Evolutionary conservation across 1,140 invertebrate species (phyloP).

Genomic region (Drosophila cardini): DNA sequence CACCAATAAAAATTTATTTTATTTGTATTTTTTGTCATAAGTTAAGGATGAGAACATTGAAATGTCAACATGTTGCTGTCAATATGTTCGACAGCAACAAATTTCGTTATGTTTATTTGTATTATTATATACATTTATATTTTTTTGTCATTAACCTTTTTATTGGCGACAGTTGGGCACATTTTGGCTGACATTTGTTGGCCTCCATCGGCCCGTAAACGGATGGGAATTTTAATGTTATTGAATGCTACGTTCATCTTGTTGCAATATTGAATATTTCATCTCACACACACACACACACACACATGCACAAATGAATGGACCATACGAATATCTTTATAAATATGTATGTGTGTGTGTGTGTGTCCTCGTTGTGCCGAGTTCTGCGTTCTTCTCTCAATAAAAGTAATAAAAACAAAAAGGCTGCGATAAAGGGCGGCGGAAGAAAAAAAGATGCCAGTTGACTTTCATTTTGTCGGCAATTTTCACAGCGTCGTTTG

Average conservation of each 20-base stretch:
- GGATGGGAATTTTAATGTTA: slow-evolving; percentile 65
- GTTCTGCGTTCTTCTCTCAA: slow-evolving; percentile 22
- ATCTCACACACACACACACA: slow-evolving; percentile 51
- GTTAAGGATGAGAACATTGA: slow-evolving; percentile 9
- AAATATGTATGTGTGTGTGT: slow-evolving; percentile 2
- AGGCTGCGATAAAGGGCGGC: slow-evolving; percentile 13
- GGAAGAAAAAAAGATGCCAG: slow-evolving; percentile 66
- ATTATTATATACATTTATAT: slow-evolving; percentile 49
- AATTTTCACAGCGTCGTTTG: slow-evolving; percentile 71
- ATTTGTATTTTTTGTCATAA: not conserved
- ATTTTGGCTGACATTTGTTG: slow-evolving; percentile 58
- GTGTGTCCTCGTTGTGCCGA: not conserved
- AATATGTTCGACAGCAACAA: slow-evolving; percentile 30
- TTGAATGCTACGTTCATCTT: slow-evolving; percentile 60
- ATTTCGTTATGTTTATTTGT: slow-evolving; percentile 32
- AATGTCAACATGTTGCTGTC: slow-evolving; percentile 12
- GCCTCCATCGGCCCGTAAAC: slow-evolving; percentile 39
- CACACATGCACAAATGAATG: slow-evolving; percentile 39
- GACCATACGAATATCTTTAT: slow-evolving; percentile 65
- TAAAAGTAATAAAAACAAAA: slow-evolving; percentile 35
- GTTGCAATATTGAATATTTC: slow-evolving; percentile 82
- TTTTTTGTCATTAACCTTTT: slow-evolving; percentile 77
- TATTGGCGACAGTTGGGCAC: slow-evolving; percentile 55
- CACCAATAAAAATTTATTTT: slow-evolving; percentile 13
- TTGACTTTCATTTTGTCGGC: slow-evolving; percentile 83